phyloP scores from a whole-genome alignment of 2,113 vertebrate genomes.

The Leptobrachium ailaonicum region DNA sequence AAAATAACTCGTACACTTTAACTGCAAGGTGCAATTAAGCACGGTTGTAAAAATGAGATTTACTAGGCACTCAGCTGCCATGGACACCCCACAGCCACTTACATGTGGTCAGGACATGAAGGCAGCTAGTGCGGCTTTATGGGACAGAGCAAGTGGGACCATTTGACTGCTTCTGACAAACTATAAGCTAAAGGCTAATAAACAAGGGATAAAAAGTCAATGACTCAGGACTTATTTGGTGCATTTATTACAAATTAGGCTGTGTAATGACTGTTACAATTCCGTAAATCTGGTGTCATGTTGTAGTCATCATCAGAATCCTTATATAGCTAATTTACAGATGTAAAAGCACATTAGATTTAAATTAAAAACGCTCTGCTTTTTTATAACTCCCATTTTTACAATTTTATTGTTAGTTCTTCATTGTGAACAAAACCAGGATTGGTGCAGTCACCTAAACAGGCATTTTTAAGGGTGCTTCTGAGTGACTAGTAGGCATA shows the following conservation, averaged over 20 bases:
- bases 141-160: neutral
- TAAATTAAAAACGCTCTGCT: no score
- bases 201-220: neutral
- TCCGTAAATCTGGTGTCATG: neutral
- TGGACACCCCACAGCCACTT: neutral
- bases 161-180: constrained; percentile 1
- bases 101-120: neutral
- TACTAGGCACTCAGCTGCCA: constrained; percentile 12
- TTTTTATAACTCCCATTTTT: no score
- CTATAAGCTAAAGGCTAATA: constrained; percentile 5
- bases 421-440: no score
- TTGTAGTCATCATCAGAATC: no score
- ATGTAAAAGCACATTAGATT: neutral
- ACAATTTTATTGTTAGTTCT: no score
- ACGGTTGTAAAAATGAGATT: constrained; percentile 31
- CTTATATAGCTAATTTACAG: neutral
- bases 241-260: neutral
- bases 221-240: neutral
- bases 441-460: no score
- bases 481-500: no score
- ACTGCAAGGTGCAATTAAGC: constrained; percentile 27
- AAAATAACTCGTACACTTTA: constrained; percentile 38
- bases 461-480: no score
- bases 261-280: neutral
- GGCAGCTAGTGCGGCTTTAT: neutral